phyloP scores from a whole-genome alignment of 2,113 vertebrate genomes.

The Callipepla squamata region DNA sequence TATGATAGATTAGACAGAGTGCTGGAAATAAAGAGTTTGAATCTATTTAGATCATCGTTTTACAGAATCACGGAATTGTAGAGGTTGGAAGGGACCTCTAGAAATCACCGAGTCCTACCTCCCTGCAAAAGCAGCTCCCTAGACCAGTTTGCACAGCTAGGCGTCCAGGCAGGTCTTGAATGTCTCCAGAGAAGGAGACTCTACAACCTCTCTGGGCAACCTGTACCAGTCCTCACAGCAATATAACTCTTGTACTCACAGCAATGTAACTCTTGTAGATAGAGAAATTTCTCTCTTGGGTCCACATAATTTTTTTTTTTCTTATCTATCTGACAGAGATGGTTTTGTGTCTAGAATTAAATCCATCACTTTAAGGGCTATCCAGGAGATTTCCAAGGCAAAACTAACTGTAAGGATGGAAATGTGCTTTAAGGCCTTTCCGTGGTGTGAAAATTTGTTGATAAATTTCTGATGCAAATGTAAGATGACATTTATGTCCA shows the following conservation, averaged over 20 bases:
- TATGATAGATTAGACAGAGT: background rate
- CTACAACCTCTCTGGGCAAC: too few relatives aligned
- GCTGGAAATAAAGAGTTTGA: rapidly evolving
- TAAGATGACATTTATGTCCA: background rate
- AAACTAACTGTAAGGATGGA: background rate
- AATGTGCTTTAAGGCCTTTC: background rate
- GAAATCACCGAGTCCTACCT: too few relatives aligned
- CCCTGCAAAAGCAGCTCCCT: too few relatives aligned
- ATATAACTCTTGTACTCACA: background rate
- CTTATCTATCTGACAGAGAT: background rate
- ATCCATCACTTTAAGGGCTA: background rate
- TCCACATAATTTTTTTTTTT: background rate
- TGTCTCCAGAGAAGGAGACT: too few relatives aligned
- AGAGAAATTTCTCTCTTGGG: background rate
- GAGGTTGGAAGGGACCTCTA: too few relatives aligned
- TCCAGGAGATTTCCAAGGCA: background rate
- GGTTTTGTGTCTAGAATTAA: background rate
- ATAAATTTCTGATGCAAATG: background rate
- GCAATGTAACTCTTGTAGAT: background rate
- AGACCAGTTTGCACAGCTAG: too few relatives aligned
- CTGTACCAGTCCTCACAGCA: background rate
- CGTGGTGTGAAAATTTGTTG: background rate
- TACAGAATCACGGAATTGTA: too few relatives aligned
- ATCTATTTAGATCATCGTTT: background rate
- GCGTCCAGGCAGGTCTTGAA: too few relatives aligned